Percentiles rank a stretch among this genome's conserved stretches.
phyloP scores from a whole-genome alignment of 2,888 invertebrate species.

The Aphidius colemani region DNA sequence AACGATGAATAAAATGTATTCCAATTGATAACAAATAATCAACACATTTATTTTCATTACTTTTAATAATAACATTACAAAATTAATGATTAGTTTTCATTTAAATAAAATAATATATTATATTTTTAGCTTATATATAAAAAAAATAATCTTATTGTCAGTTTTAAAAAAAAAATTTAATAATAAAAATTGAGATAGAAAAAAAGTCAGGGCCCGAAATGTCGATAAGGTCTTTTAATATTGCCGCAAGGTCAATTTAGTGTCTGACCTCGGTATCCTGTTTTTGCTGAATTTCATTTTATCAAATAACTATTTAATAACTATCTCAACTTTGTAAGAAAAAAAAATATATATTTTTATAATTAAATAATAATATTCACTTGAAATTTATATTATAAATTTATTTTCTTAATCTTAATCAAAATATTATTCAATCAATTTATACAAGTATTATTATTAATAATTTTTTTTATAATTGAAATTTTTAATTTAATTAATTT shows the following conservation, averaged over 20 bases:
- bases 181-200: background rate
- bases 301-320: conserved; percentile 60
- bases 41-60: background rate
- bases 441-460: too few relatives aligned
- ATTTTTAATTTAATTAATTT: too few relatives aligned
- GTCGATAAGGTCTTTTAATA: conserved; percentile 56
- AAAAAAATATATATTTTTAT: too few relatives aligned
- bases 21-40: background rate
- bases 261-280: conserved; percentile 57
- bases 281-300: conserved; percentile 54
- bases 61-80: background rate
- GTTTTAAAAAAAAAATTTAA: too few relatives aligned
- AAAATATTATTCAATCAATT: too few relatives aligned
- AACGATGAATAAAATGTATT: background rate
- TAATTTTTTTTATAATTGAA: too few relatives aligned
- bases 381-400: too few relatives aligned
- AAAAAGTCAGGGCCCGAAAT: conserved; percentile 42
- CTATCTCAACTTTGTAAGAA: conserved; percentile 18
- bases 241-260: conserved; percentile 55
- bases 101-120: too few relatives aligned
- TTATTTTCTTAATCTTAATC: too few relatives aligned
- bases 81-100: background rate
- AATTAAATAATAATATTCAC: too few relatives aligned
- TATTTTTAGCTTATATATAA: too few relatives aligned
- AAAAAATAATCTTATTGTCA: too few relatives aligned